Evolutionary conservation across 2,797 vertebrate genomes (phyloP), one percentile per base, ranked within the genome.

Genomic region (Silurus aristotelis): DNA sequence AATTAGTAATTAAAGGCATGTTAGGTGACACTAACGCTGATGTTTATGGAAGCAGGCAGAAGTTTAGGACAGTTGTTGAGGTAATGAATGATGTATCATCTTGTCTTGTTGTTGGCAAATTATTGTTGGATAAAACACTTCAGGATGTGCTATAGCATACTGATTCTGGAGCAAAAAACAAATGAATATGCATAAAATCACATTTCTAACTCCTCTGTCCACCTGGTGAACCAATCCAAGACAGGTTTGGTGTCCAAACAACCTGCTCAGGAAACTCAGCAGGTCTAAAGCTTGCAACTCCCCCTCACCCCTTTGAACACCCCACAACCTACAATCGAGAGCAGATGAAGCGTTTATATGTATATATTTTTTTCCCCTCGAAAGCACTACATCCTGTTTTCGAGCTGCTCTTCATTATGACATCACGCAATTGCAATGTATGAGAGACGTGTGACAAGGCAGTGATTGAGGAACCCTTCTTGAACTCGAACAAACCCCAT

Each of bases 401-500:
- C 9, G n/a, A 56, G 7, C 72, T 73, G 55, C 27, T 68, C 1
- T 72, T 72, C 67, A 73, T 83, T 72, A 43, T 93, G 89, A 92
- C 91, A 84, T 94, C 91, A 91, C 20, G 9, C 3, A 0, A 52
- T 15, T 64, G 77, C 64, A 15, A 22, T n/a, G 58, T 43, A 20
- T 80, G 43, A 19, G 73, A 58, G 77, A 80, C 48, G n/a, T 82
- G 27, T 71, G 87, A 89, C 64, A 80, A 79, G 31, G 58, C 80
- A 77, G 87, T 55, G 81, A 89, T 83, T 68, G 31, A 87, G 67
- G 19, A 56, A 78, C 71, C 73, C 27, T 58, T 85, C 81, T 46
- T 78, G 86, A 86, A 82, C 85, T 83, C 78, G 87, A 77, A 86
- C 77, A 70, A 75, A 63, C 78, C 48, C 43, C 31, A 85, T 88